Evolutionary conservation across 2,113 vertebrate genomes (phyloP).

Genomic region (Sylvicapra grimmia): DNA sequence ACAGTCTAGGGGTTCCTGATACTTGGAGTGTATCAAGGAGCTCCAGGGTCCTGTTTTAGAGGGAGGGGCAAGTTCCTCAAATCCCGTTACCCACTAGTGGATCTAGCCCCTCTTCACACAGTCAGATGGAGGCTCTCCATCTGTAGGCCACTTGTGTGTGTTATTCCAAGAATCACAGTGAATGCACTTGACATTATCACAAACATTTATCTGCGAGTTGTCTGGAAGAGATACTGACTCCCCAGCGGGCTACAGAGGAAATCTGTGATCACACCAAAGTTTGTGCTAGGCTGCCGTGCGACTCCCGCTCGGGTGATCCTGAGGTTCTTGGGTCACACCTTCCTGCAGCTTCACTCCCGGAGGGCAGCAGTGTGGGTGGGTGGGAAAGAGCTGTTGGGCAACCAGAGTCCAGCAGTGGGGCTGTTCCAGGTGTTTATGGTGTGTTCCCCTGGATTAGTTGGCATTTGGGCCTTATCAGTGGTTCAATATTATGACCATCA

Average conservation of each 20-base stretch:
- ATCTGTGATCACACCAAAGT: not conserved
- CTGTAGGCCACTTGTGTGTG: too few relatives aligned
- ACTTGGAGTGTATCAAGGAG: not conserved
- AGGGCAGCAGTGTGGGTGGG: not conserved
- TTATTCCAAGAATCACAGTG: not conserved
- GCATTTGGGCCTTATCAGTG: not conserved
- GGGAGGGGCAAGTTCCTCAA: not conserved
- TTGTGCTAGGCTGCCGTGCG: fast-evolving
- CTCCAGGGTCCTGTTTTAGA: not conserved
- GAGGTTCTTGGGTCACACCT: not conserved
- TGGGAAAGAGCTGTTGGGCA: not conserved
- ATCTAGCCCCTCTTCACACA: not conserved
- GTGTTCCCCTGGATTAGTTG: not conserved
- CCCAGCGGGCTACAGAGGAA: not conserved
- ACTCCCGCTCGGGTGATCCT: too few relatives aligned
- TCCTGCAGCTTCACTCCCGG: not conserved
- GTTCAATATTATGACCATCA: not conserved
- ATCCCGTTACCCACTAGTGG: not conserved
- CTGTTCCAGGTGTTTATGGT: not conserved
- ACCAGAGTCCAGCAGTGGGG: not conserved
- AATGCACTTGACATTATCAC: not conserved
- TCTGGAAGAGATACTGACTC: not conserved
- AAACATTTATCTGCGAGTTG: not conserved
- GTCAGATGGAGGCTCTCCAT: not conserved
- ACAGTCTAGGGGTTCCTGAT: not conserved